Evolutionary conservation across 2,888 invertebrate species (phyloP), one percentile per base, ranked within the genome.

Genomic region (Sisyra nigra): DNA sequence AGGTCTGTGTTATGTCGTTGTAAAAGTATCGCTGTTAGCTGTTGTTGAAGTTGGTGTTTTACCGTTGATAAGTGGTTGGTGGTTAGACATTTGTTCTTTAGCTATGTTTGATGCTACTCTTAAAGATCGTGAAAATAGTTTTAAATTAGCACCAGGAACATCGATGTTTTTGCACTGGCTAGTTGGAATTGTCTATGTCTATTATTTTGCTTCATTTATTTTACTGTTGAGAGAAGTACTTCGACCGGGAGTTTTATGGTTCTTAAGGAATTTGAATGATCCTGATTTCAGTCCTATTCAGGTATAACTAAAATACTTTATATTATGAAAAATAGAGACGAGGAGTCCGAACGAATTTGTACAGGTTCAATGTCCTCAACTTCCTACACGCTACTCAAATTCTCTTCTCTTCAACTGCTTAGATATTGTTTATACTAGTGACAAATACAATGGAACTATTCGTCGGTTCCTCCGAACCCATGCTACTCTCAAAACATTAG

Each of bases 271-370:
- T 61, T 71, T 98, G 45, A 98, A 98, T 62, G 97, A 98, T 66
- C 97, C 98, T 0, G 97, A 98, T 56, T 98, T 98, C 57, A 97
- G 96, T 66, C 98, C 98, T 6, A 94, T 98, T 47, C 94, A 92
- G 68, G 92, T 75, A 48, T n/a, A n/a, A n/a, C n/a, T n/a, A n/a
- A n/a, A n/a, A 49, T 3, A 24, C 24, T 24, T 24, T 24, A 7
- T 24, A 24, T n/a, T n/a, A n/a, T n/a, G n/a, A n/a, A n/a, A n/a
- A n/a, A n/a, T n/a, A n/a, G n/a, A n/a, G n/a, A n/a, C n/a, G n/a
- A n/a, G n/a, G n/a, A n/a, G n/a, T n/a, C n/a, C n/a, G n/a, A n/a
- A n/a, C n/a, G n/a, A n/a, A n/a, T n/a, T n/a, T n/a, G n/a, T n/a
- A n/a, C n/a, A n/a, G n/a, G n/a, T n/a, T n/a, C n/a, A n/a, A n/a